Base-by-base conservation (phyloP, 92 coral and sea anemone genomes). In the Chrysogorgia sp. region DNA sequence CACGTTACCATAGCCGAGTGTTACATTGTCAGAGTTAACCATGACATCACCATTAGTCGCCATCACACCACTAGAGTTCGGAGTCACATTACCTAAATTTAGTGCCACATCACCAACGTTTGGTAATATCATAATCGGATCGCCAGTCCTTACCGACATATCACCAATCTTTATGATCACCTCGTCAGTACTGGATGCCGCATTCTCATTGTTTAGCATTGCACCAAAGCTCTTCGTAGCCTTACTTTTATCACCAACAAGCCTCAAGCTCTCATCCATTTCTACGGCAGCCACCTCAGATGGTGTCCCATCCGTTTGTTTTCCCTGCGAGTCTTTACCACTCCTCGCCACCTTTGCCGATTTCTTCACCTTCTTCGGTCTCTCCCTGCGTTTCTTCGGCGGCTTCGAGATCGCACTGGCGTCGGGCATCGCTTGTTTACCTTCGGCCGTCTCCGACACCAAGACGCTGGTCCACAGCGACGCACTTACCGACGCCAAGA, bases 321-420 rank as follows among this genome's bases (percentile, higher is more conserved):
- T 83, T 62, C 58, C 83, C 41, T 83, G 74, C 23, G 67, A 49
- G 8, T 34, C 74, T 20, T 28, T 6, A 26, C 29, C 21, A 45
- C 48, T 70, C 43, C 66, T 49, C 66, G 67, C n/a, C n/a, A n/a
- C n/a, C n/a, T n/a, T n/a, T n/a, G n/a, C n/a, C n/a, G n/a, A n/a
- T 43, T 58, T 78, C 78, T 34, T 80, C 32, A 17, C 84, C 26
- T 69, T 79, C 34, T 78, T 84, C 81, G 58, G 81, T 74, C 80
- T 84, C 22, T 68, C 55, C 37, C 57, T 58, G 30, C 67, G 66
- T 20, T 71, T 49, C 63, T 84, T 82, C 40, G 72, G 29, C 29
- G 22, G 8, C 34, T 50, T 67, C 0, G 37, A 30, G 65, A 22
- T 10, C 19, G n/a, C n/a, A n/a, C n/a, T n/a, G n/a, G 34, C 68